Percentiles rank a stretch among this genome's conserved stretches.
Conservation (phyloP, 2,797 vertebrate species). For the Cossypha polioptera region DNA sequence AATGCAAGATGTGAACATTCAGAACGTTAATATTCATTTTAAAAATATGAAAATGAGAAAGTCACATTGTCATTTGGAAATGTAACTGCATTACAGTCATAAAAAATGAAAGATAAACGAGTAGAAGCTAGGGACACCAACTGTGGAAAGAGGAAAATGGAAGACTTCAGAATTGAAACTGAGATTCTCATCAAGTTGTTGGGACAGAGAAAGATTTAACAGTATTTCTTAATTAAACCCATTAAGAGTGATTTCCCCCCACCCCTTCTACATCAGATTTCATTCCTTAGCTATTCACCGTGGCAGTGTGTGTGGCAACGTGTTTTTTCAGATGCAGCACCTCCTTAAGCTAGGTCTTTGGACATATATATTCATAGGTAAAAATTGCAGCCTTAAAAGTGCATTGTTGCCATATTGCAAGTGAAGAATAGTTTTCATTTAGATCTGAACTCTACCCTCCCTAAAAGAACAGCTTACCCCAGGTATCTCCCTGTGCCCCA, state of each 20-base stretch:
- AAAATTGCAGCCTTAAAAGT: slow-evolving; percentile 64
- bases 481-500: slow-evolving; percentile 44
- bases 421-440: slow-evolving; percentile 38
- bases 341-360: slow-evolving; percentile 71
- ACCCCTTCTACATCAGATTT: not conserved
- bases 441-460: slow-evolving; percentile 36
- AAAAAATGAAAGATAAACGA: slow-evolving; percentile 44
- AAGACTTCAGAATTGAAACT: slow-evolving; percentile 78
- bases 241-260: not conserved
- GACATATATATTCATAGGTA: slow-evolving; percentile 54
- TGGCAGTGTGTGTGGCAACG: slow-evolving; percentile 65
- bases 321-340: slow-evolving; percentile 63
- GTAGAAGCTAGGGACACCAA: slow-evolving; percentile 57
- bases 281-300: slow-evolving; percentile 46
- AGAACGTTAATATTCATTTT: slow-evolving; percentile 24
- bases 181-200: slow-evolving; percentile 59
- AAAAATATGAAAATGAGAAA: slow-evolving; percentile 57
- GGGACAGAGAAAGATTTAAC: slow-evolving; percentile 58
- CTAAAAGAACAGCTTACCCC: slow-evolving; percentile 13
- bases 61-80: slow-evolving; percentile 55
- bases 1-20: slow-evolving; percentile 59
- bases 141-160: slow-evolving; percentile 71
- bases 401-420: slow-evolving; percentile 62
- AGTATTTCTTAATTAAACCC: slow-evolving; percentile 56
- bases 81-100: slow-evolving; percentile 55